phyloP scores from a whole-genome alignment of 2,797 vertebrate genomes.

The Myoxocephalus aenaeus region DNA sequence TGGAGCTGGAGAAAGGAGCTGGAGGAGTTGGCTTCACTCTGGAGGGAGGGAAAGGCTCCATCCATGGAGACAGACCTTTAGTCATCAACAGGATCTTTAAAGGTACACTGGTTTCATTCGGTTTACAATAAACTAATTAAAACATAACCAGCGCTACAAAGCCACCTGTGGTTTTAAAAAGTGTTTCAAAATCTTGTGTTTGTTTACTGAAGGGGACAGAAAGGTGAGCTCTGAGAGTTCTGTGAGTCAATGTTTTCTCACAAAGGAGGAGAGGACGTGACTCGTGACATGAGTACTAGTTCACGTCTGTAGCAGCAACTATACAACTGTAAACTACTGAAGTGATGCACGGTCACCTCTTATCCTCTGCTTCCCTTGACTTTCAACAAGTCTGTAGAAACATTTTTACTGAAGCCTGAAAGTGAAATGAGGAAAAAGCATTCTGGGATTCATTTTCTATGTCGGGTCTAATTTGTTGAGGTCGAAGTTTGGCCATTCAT shows the following conservation, averaged over 20 bases:
- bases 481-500: no score
- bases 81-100: slow-evolving; percentile 90
- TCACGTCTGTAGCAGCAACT: neutral
- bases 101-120: slow-evolving; percentile 80
- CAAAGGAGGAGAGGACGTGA: neutral
- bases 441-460: no score
- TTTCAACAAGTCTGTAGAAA: no score
- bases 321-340: neutral
- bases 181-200: neutral
- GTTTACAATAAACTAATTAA: neutral
- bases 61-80: slow-evolving; percentile 92
- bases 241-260: neutral
- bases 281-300: neutral
- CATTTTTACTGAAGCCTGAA: no score
- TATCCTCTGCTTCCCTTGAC: no score
- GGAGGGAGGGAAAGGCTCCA: slow-evolving; percentile 94
- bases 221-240: neutral
- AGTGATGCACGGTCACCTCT: neutral
- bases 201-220: neutral
- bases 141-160: neutral
- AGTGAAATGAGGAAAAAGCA: no score
- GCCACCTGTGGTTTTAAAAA: neutral
- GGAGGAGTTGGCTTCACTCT: slow-evolving; percentile 93
- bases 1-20: slow-evolving; percentile 89
- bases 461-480: no score